Evolutionary conservation across 2,113 vertebrate species (phyloP).

Genomic region (Mesoclemmys tuberculata): DNA sequence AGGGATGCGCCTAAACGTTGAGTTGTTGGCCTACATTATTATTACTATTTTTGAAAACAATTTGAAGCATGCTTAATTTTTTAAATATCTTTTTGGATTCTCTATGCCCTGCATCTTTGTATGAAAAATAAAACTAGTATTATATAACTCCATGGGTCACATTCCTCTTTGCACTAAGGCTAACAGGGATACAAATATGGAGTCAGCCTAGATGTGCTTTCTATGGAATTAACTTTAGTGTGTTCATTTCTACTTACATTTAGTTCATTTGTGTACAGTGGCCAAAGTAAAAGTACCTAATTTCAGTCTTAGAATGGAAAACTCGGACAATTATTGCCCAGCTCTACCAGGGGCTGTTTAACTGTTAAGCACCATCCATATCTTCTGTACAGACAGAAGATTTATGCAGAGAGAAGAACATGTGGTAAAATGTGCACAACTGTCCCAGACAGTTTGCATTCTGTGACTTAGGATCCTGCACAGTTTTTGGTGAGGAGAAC

Average conservation of each 20-base stretch:
- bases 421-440: neutral
- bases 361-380: neutral
- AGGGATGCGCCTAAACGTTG: neutral
- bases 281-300: neutral
- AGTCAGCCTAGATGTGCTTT: neutral
- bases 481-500: neutral
- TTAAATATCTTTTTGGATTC: neutral
- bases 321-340: neutral
- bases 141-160: neutral
- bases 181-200: neutral
- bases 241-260: neutral
- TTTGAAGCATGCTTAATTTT: neutral
- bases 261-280: neutral
- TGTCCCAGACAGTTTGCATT: neutral
- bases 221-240: neutral
- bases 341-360: neutral
- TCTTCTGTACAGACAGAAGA: neutral
- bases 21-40: neutral
- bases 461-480: neutral
- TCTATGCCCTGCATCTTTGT: neutral
- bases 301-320: neutral
- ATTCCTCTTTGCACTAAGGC: neutral
- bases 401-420: rapidly evolving
- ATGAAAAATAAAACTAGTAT: neutral
- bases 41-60: neutral